These are phyloP conservation scores for Biston stratarius DNA, from an alignment of 2,888 invertebrate genomes.

Conservation along the genomic window DNA sequence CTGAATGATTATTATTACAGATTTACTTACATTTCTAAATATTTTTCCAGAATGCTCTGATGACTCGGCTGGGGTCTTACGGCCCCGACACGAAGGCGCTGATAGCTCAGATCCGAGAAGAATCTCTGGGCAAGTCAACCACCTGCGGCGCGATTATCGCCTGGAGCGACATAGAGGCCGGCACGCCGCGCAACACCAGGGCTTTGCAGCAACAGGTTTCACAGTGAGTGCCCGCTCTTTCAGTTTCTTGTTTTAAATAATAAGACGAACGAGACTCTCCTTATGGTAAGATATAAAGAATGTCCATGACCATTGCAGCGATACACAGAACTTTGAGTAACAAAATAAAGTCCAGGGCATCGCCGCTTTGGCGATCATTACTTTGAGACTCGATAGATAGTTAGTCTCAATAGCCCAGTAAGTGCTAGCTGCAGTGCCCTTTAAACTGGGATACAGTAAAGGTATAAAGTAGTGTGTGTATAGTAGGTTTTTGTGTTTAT, in stretches of 20 bases:
- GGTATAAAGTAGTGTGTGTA: too few species aligned
- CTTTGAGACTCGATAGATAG: too few species aligned
- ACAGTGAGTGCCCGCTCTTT: constrained; percentile 53
- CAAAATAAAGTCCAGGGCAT: too few species aligned
- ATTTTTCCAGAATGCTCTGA: constrained; percentile 61
- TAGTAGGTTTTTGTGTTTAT: too few species aligned
- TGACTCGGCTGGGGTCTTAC: constrained; percentile 67
- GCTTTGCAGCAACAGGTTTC: constrained; percentile 62
- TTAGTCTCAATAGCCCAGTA: too few species aligned
- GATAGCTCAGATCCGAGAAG: constrained; percentile 57
- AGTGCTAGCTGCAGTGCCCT: too few species aligned
- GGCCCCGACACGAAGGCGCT: constrained; percentile 58
- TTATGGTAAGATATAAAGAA: too few species aligned
- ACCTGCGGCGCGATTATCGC: constrained; percentile 55
- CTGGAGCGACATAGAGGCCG: constrained; percentile 47
- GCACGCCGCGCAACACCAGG: constrained; percentile 39
- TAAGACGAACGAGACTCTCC: too few species aligned
- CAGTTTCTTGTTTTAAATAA: background rate
- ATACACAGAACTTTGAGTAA: too few species aligned
- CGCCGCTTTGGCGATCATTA: too few species aligned
- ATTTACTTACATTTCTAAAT: background rate
- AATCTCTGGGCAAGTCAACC: constrained; percentile 39
- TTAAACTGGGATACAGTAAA: too few species aligned
- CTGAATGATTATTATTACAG: background rate
- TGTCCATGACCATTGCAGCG: too few species aligned